Base-by-base conservation (phyloP, 53 echinoderm and acorn worm genomes). In the Mesocentrotus franciscanus region DNA sequence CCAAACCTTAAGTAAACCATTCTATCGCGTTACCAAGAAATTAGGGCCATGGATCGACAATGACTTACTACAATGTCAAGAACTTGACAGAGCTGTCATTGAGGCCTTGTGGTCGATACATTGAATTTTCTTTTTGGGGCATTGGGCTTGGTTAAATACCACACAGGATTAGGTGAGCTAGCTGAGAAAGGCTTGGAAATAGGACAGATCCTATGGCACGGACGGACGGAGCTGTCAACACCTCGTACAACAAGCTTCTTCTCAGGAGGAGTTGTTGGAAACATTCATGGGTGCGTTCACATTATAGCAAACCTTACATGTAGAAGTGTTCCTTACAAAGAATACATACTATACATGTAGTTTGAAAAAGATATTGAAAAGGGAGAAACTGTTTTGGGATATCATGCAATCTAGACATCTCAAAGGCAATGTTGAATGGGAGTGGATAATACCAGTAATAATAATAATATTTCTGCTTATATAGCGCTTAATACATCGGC, bases 51-150 rank as follows among this genome's bases (percentile, higher is more conserved):
- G 87, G 58, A 66, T 91, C 36, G 91, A 61, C 91, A 74, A 26
- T 92, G 92, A 92, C 75, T 49, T 71, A 56, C 49, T 55, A 72
- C 6, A 36, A 49, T 92, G 92, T 92, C 92, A 92, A 56, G 72
- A 55, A 26, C 34, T 72, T 92, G 92, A 75, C 92, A 34, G 76
- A 27, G 39, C 9, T 70, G 90, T 90, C 30, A 66, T 9, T 71
- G 39, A 71, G 12, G 75, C 56, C 70, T 56, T 92, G 92, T 35
- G 92, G 92, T 92, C 92, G 75, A 92, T 74, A 92, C 72, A 72
- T 72, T 92, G 71, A 92, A 56, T 91, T 91, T 91, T 55, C 58
- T 56, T 74, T 87, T 56, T n/a, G 27, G 55, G 3, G 20, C 66
- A 66, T 36, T 33, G 34, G 66, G 61, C 39, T 91, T 29, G 20